Evolutionary conservation across 2,113 vertebrate species (phyloP).

Genomic region (Naja naja): DNA sequence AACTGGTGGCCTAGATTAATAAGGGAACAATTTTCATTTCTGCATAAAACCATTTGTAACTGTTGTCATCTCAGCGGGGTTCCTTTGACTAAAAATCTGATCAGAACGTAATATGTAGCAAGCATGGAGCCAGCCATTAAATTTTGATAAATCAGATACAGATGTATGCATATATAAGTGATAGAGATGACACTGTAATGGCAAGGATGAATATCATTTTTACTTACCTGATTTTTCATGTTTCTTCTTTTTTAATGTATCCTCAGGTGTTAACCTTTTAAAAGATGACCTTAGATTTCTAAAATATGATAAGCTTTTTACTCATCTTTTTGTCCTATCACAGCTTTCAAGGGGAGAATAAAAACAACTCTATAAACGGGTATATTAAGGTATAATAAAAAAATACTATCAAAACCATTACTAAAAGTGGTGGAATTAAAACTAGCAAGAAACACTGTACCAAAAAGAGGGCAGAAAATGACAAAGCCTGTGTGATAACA

Average conservation of each 20-base stretch:
- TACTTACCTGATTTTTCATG: not conserved
- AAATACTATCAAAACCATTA: not conserved
- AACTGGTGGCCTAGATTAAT: conserved; percentile 57
- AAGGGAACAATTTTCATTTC: conserved; percentile 44
- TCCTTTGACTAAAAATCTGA: conserved; percentile 19
- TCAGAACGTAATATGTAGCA: not conserved
- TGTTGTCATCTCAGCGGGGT: not conserved
- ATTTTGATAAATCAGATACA: conserved; percentile 1
- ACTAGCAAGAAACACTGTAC: not conserved
- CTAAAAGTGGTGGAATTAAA: not conserved
- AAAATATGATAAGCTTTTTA: not conserved
- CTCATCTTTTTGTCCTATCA: not conserved
- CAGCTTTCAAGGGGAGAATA: not conserved
- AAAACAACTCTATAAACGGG: not conserved
- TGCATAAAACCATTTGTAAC: conserved; percentile 33
- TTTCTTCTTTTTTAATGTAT: not conserved
- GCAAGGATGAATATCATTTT: not conserved
- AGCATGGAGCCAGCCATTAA: conserved; percentile 4
- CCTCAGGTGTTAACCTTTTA: not conserved
- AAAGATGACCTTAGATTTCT: not conserved
- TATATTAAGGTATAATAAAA: not conserved
- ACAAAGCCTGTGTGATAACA: not conserved
- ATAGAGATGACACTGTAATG: not conserved
- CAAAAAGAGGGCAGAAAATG: not conserved
- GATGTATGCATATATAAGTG: not conserved